Conservation (phyloP, 64 coral and sea anemone genomes). For the Porites lutea region DNA sequence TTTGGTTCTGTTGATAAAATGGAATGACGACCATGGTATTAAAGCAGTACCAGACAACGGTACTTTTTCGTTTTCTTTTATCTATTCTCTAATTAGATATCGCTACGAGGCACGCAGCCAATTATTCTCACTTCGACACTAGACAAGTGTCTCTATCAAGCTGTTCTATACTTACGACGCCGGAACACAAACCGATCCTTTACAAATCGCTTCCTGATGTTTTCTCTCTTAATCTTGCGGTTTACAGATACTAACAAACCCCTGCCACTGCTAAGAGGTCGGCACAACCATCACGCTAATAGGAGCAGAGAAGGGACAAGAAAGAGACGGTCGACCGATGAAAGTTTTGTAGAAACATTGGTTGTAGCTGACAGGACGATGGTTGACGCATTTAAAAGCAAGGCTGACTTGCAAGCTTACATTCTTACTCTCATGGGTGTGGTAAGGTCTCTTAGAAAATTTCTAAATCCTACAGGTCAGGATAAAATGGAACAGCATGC, state of each 20-base stretch:
- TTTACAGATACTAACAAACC: conserved; percentile 39
- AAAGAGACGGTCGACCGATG: conserved; percentile 61
- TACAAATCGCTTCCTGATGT: not conserved
- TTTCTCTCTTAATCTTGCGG: not conserved
- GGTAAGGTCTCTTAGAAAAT: conserved; percentile 48
- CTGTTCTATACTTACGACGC: not conserved
- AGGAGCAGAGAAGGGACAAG: not conserved
- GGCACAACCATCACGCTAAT: not conserved
- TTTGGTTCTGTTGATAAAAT: too few species aligned
- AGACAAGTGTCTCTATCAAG: too few species aligned
- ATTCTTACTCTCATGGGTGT: conserved; percentile 89
- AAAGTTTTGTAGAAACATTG: conserved; percentile 81
- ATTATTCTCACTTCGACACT: too few species aligned
- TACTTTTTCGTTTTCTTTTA: too few species aligned
- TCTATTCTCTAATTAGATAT: too few species aligned
- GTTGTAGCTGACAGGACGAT: conserved; percentile 81
- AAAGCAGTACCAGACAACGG: too few species aligned
- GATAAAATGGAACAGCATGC: too few species aligned
- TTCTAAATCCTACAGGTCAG: not conserved
- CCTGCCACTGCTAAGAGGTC: not conserved
- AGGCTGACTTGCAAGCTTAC: conserved; percentile 84
- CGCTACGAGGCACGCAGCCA: too few species aligned
- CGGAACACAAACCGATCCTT: too few species aligned
- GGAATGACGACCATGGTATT: too few species aligned
- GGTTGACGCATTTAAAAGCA: conserved; percentile 83